Conservation (phyloP, 1,140 invertebrate genomes). For the Nephotettix cincticeps region DNA sequence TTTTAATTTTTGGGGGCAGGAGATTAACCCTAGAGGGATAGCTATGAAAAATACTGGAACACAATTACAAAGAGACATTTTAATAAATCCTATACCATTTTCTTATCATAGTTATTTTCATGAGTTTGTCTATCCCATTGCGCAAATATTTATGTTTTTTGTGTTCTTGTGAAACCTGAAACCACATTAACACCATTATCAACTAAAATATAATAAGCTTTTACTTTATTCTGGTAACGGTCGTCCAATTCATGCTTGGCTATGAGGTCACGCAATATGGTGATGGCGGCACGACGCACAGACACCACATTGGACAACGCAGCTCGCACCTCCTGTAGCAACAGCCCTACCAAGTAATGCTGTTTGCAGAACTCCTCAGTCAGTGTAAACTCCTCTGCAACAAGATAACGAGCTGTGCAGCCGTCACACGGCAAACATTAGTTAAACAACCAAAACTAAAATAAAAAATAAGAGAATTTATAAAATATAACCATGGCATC, state of each 20-base stretch:
- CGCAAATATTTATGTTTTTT: too few species aligned
- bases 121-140: too few species aligned
- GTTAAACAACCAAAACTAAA: neutral
- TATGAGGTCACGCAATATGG: constrained; percentile 78
- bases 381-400: constrained; percentile 53
- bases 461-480: constrained; percentile 36
- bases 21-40: too few species aligned
- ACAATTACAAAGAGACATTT: too few species aligned
- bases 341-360: constrained; percentile 83
- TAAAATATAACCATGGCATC: too few species aligned
- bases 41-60: too few species aligned
- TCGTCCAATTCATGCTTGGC: constrained; percentile 95
- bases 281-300: constrained; percentile 75
- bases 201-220: too few species aligned
- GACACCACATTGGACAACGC: constrained; percentile 81
- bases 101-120: too few species aligned
- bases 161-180: too few species aligned
- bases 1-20: too few species aligned
- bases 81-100: too few species aligned
- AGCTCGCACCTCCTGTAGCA: constrained; percentile 73
- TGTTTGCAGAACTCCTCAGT: constrained; percentile 82
- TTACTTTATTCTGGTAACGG: constrained; percentile 73
- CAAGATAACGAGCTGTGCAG: constrained; percentile 31
- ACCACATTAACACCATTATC: too few species aligned
- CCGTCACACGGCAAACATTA: constrained; percentile 39